Evolutionary conservation across 1,140 invertebrate genomes (phyloP).

Genomic region (Cydia pomonella): DNA sequence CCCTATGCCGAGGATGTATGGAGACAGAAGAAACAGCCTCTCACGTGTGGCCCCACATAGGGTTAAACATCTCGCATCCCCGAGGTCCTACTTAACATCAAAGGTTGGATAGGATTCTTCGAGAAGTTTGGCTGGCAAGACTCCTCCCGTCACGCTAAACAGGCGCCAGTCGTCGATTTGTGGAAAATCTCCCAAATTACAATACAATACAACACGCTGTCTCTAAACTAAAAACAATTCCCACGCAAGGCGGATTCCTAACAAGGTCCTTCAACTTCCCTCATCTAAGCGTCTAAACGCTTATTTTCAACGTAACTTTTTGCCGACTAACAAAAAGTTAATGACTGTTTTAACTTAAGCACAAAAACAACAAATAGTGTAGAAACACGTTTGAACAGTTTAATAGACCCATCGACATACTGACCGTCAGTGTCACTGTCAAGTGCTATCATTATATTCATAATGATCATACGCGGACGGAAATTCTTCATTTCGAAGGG

Average conservation of each 20-base stretch:
- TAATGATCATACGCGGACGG: not conserved
- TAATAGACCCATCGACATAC: not conserved
- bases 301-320: slow-evolving; percentile 18
- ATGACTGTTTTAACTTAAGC: not conserved
- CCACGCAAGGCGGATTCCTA: slow-evolving; percentile 18
- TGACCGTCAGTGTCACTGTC: not conserved
- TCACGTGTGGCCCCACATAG: no score
- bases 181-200: no score
- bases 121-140: no score
- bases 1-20: no score
- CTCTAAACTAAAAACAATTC: not conserved
- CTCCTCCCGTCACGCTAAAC: no score
- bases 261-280: slow-evolving; percentile 25
- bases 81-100: no score
- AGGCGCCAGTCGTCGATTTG: no score
- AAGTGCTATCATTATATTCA: not conserved
- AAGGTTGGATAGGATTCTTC: no score
- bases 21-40: no score
- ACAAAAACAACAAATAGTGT: slow-evolving; percentile 8
- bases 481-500: not conserved
- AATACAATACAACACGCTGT: not conserved
- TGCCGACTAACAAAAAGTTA: slow-evolving; percentile 17
- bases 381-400: not conserved
- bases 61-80: no score
- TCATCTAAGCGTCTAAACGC: not conserved